These are phyloP conservation scores for Phenganax subtilis DNA, from an alignment of 92 coral and sea anemone species.

Conservation along the genomic window DNA sequence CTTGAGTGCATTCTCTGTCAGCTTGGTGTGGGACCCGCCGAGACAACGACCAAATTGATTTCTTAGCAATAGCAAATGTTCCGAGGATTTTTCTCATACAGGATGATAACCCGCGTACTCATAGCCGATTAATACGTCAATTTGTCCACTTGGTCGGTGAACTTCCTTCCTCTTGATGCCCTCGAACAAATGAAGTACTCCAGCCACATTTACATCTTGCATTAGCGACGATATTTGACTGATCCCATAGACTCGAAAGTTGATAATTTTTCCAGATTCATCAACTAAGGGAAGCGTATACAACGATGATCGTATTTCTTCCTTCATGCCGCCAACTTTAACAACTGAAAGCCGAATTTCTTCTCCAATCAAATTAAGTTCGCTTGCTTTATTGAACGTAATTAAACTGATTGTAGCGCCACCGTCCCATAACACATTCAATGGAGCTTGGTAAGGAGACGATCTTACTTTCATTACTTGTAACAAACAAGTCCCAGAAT, in stretches of 20 bases:
- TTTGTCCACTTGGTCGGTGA: conserved; percentile 51
- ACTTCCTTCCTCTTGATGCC: conserved; percentile 47
- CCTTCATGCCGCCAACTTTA: conserved; percentile 48
- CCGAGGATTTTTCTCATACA: conserved; percentile 43
- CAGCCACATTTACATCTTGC: conserved; percentile 31
- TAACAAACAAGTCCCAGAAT: background rate
- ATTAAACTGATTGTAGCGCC: conserved; percentile 47
- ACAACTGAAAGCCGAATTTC: conserved; percentile 43
- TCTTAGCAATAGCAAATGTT: conserved; percentile 49
- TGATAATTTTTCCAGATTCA: conserved; percentile 33
- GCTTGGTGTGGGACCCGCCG: conserved; percentile 34
- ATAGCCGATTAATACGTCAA: conserved; percentile 61
- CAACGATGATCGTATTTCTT: conserved; percentile 41
- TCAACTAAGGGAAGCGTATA: conserved; percentile 58
- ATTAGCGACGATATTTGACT: conserved; percentile 52
- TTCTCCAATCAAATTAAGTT: conserved; percentile 34
- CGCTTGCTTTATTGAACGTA: conserved; percentile 28
- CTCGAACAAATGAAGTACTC: conserved; percentile 46
- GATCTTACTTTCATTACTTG: conserved; percentile 22
- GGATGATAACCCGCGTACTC: conserved; percentile 68
- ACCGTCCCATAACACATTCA: conserved; percentile 40
- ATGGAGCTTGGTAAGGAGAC: background rate
- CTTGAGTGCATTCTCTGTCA: background rate
- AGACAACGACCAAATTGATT: conserved; percentile 58
- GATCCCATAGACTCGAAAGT: conserved; percentile 51